Percentiles rank a stretch among this genome's conserved stretches.
Evolutionary conservation across 2,113 vertebrate species (phyloP).

Genomic region (Scomber scombrus): DNA sequence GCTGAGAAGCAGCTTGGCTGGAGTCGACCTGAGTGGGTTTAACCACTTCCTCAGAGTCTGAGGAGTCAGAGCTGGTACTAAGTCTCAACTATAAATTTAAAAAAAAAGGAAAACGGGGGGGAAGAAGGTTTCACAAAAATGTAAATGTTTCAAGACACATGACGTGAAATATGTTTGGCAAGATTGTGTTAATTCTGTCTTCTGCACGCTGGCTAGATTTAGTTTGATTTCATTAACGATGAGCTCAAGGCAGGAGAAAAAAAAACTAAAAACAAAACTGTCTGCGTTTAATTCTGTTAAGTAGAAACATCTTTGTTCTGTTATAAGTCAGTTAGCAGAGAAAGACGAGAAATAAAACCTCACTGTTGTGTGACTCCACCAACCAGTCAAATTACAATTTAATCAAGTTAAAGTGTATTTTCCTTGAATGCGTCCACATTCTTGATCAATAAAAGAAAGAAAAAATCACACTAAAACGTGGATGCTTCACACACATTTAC

Average conservation of each 20-base stretch:
- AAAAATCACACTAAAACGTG: too few relatives aligned
- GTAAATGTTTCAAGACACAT: background rate
- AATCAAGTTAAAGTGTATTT: too few relatives aligned
- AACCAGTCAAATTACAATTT: too few relatives aligned
- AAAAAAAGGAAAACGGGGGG: too few relatives aligned
- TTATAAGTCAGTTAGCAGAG: background rate
- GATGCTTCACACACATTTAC: too few relatives aligned
- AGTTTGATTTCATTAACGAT: background rate
- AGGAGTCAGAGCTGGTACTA: constrained; percentile 10
- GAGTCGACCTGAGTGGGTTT: background rate
- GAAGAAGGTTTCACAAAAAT: too few relatives aligned
- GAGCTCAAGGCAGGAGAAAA: background rate
- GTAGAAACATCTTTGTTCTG: constrained; percentile 17
- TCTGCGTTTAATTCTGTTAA: constrained; percentile 18
- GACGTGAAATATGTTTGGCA: background rate
- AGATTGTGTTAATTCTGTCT: background rate
- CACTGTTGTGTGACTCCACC: too few relatives aligned
- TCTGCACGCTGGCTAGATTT: background rate
- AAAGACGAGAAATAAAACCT: background rate
- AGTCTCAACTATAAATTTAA: background rate
- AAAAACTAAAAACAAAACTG: background rate
- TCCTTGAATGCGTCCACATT: too few relatives aligned
- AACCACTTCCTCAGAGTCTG: constrained; percentile 3
- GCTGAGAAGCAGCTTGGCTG: background rate
- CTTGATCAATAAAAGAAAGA: too few relatives aligned